Percentiles rank a stretch among this genome's conserved stretches.
phyloP scores from a whole-genome alignment of 2,888 invertebrate species.

The Ryuthela nishihirai region DNA sequence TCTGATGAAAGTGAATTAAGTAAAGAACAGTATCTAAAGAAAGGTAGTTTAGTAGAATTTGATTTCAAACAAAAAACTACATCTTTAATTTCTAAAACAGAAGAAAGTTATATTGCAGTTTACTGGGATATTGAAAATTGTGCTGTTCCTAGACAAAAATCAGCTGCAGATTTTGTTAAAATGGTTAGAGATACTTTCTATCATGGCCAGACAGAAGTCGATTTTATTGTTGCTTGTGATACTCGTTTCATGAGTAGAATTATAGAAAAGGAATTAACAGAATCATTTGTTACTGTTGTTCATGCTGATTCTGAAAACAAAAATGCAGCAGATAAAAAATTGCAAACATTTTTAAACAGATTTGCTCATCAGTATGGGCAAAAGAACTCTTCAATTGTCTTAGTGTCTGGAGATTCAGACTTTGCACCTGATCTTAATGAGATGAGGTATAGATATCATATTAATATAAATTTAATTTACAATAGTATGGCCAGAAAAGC shows the following conservation, averaged over 20 bases:
- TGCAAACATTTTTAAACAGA: constrained; percentile 73
- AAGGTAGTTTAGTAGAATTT: no score
- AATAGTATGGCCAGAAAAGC: constrained; percentile 15
- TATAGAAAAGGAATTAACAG: constrained; percentile 74
- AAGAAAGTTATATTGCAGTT: constrained; percentile 62
- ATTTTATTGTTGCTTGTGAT: constrained; percentile 86
- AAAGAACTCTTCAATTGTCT: constrained; percentile 51
- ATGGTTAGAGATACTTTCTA: constrained; percentile 57
- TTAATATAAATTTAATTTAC: constrained; percentile 34
- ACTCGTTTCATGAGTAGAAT: constrained; percentile 70
- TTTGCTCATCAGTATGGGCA: constrained; percentile 72
- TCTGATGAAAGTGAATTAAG: no score
- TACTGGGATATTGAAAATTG: constrained; percentile 95
- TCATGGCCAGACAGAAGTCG: constrained; percentile 73
- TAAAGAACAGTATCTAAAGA: no score
- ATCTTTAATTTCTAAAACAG: no score
- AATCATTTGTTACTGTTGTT: constrained; percentile 78
- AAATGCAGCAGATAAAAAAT: constrained; percentile 79
- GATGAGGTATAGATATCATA: constrained; percentile 25
- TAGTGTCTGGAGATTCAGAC: constrained; percentile 46
- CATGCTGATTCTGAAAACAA: constrained; percentile 80
- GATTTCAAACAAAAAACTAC: no score
- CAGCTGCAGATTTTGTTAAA: constrained; percentile 69
- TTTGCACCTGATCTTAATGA: constrained; percentile 24
- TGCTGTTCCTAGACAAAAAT: constrained; percentile 75